A percentile compares a stretch with the other conserved stretches of the same genome.
Conservation (phyloP, 2,797 vertebrate species). For the Hydrophis major region DNA sequence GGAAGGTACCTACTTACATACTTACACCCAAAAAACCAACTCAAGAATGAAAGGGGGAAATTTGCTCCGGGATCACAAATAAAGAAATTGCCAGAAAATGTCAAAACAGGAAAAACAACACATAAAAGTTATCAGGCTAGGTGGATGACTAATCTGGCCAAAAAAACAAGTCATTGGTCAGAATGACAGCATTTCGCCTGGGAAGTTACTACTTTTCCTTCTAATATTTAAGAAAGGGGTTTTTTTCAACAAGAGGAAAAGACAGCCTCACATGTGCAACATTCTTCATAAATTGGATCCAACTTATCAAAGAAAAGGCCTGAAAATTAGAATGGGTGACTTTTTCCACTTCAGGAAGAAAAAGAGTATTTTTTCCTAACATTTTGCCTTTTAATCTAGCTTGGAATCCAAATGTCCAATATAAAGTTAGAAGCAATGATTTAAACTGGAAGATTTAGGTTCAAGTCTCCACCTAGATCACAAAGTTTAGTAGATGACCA, state of each 20-base stretch:
- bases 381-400: neutral
- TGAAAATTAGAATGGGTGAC: neutral
- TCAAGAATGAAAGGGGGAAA: slow-evolving; percentile 31
- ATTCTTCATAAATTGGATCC: slow-evolving; percentile 27
- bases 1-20: neutral
- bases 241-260: neutral
- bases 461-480: neutral
- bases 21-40: neutral
- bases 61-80: slow-evolving; percentile 7
- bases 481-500: neutral
- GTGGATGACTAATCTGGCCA: slow-evolving; percentile 44
- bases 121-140: slow-evolving; percentile 11
- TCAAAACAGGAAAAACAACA: slow-evolving; percentile 47
- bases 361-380: neutral
- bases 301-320: slow-evolving; percentile 3
- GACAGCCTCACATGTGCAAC: slow-evolving; percentile 26
- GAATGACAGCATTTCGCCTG: slow-evolving; percentile 9
- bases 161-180: slow-evolving; percentile 44
- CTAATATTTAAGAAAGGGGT: slow-evolving; percentile 33
- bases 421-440: neutral
- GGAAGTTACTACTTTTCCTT: slow-evolving; percentile 16
- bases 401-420: neutral
- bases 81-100: slow-evolving; percentile 17
- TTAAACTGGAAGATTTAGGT: neutral
- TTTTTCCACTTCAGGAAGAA: neutral